Evolutionary conservation across 2,888 invertebrate genomes (phyloP).

Genomic region (Ophion ventricosus): DNA sequence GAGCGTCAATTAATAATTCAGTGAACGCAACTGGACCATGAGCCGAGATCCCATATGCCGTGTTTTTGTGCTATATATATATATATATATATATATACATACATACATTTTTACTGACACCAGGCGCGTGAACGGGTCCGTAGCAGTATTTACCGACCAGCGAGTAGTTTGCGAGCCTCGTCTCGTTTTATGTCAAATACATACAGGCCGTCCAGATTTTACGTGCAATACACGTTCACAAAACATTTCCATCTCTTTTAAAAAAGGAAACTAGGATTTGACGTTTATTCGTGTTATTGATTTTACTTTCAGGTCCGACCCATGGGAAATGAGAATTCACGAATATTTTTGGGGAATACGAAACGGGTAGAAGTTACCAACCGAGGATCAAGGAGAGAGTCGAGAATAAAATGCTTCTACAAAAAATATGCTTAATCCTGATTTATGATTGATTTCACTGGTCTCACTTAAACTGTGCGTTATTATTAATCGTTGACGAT

Average conservation of each 20-base stretch:
- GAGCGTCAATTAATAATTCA: slow-evolving; percentile 69
- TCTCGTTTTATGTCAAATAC: slow-evolving; percentile 35
- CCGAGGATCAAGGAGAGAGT: slow-evolving; percentile 11
- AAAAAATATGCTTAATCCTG: slow-evolving; percentile 22
- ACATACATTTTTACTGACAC: slow-evolving; percentile 50
- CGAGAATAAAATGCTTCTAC: background rate
- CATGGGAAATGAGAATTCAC: too few species aligned
- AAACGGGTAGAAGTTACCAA: too few species aligned
- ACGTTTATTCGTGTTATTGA: too few species aligned
- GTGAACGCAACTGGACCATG: slow-evolving; percentile 69
- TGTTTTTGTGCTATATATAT: background rate
- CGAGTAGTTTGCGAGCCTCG: slow-evolving; percentile 42
- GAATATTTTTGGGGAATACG: too few species aligned
- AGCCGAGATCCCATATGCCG: slow-evolving; percentile 46
- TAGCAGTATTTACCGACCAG: slow-evolving; percentile 31
- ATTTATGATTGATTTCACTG: slow-evolving; percentile 25
- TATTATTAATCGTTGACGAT: background rate
- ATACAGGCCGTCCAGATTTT: background rate
- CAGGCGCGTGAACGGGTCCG: slow-evolving; percentile 39
- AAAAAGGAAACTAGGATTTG: background rate
- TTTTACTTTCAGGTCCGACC: too few species aligned
- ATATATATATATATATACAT: background rate
- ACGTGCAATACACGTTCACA: background rate
- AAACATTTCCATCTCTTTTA: background rate
- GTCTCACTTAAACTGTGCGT: slow-evolving; percentile 2